Evolutionary conservation across 2,888 invertebrate genomes (phyloP).

Genomic region (Diarsia rubi): DNA sequence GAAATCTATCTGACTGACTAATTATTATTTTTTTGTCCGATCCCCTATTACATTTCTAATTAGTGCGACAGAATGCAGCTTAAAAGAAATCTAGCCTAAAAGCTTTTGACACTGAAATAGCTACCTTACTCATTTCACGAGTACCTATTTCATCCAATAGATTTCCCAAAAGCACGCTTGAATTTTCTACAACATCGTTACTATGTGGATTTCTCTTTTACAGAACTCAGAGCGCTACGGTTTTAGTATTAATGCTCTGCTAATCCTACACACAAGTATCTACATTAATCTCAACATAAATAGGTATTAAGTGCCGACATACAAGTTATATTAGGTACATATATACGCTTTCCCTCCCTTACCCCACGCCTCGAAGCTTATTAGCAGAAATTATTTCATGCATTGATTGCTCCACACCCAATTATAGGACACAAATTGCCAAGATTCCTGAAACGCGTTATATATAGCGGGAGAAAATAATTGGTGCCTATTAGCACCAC

Average conservation of each 20-base stretch:
- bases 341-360: not conserved
- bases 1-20: too few species aligned
- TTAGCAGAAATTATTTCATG: conserved; percentile 77
- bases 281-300: not conserved
- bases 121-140: conserved; percentile 1
- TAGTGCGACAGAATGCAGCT: not conserved
- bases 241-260: conserved; percentile 7
- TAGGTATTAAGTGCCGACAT: conserved; percentile 4
- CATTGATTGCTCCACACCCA: conserved; percentile 81
- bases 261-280: conserved; percentile 13
- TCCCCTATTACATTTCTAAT: not conserved
- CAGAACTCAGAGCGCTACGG: not conserved
- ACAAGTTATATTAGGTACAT: not conserved
- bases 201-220: conserved; percentile 1
- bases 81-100: not conserved
- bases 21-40: too few species aligned
- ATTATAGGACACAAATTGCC: conserved; percentile 77
- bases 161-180: not conserved
- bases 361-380: conserved; percentile 44
- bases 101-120: conserved; percentile 4
- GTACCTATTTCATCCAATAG: not conserved
- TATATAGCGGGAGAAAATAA: conserved; percentile 66
- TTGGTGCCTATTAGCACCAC: conserved; percentile 52
- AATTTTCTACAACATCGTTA: not conserved
- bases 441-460: conserved; percentile 70